Base-by-base conservation (phyloP, 2,113 vertebrate genomes). In the Heterotis niloticus region DNA sequence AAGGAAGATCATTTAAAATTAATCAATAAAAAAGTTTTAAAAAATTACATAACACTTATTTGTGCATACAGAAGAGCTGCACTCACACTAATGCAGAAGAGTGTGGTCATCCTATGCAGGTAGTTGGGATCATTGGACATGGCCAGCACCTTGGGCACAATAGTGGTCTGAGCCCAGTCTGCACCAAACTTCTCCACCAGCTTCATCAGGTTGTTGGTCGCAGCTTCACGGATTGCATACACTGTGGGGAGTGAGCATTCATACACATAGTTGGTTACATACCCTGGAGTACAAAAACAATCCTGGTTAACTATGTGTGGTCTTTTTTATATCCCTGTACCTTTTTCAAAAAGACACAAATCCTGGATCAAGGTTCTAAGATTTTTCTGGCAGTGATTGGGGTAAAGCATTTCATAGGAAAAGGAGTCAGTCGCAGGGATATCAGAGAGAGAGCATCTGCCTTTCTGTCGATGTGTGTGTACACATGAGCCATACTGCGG, bases 61-160 rank as follows among this genome's bases (percentile, higher is more conserved):
- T 2, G 34, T 44, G 34, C 34, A 44, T 44, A 7, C 18, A 34
- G 11, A 7, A 11, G 20, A 57, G 7, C 20, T 4, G 54, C 72
- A 90, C 95, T 94, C 85, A 96, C 95, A 54, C 96, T 96, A 84
- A 96, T 94, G 87, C 95, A 96, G 90, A 96, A 96, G 4, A 96
- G 92, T 24, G 95, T 96, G 65, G 95, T 96, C 95, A 96, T 96
- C 85, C 95, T 94, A 85, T 96, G 95, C 75, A 96, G 91, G 87
- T 96, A 96, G 86, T 96, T 96, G 76, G 95, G 94, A 84, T 96
- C 95, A 11, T 94, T 92, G 75, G 95, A 93, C 95, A 96, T 96
- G 17, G 94, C 93, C 81, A 96, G 84, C 17, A 96, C 95, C 86
- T 95, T 96, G 80, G 95, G 95, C 16, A 96, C 94, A 0, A 96